Evolutionary conservation across 1,140 invertebrate species (phyloP).

Genomic region (Leptestheria dahalacensis): DNA sequence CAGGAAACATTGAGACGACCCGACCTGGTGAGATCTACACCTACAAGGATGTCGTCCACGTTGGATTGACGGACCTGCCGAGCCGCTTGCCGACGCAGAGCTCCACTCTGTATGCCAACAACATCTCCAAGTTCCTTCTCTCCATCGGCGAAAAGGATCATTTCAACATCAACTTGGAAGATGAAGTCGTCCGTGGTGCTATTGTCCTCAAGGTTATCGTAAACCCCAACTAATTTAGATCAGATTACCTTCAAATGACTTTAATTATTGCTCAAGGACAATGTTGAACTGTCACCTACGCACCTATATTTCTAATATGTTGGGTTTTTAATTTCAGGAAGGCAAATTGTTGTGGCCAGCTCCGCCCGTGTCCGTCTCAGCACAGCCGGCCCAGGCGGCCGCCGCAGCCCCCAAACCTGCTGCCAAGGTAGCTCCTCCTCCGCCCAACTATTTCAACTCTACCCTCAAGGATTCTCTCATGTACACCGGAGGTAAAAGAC

Average conservation of each 20-base stretch:
- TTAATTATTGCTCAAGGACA: no score
- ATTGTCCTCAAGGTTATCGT: slow-evolving; percentile 42
- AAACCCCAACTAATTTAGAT: no score
- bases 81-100: slow-evolving; percentile 70
- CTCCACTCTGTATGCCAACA: slow-evolving; percentile 75
- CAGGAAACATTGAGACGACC: slow-evolving; percentile 61
- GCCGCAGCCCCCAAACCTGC: slow-evolving; percentile 27
- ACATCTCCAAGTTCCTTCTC: slow-evolving; percentile 72
- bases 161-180: slow-evolving; percentile 61
- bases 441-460: slow-evolving; percentile 33
- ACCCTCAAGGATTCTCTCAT: slow-evolving; percentile 48
- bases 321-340: slow-evolving; percentile 29
- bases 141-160: slow-evolving; percentile 61
- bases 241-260: no score
- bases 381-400: slow-evolving; percentile 30
- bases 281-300: no score
- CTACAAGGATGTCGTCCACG: slow-evolving; percentile 63
- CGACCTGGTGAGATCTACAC: slow-evolving; percentile 57
- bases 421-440: slow-evolving; percentile 28
- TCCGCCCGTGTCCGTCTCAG: slow-evolving; percentile 39
- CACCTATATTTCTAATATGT: no score
- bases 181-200: slow-evolving; percentile 71
- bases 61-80: slow-evolving; percentile 72
- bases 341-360: slow-evolving; percentile 69
- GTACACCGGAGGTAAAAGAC: slow-evolving; percentile 46